Evolutionary conservation across 2,888 invertebrate genomes (phyloP).

Genomic region (Patella caerulea): DNA sequence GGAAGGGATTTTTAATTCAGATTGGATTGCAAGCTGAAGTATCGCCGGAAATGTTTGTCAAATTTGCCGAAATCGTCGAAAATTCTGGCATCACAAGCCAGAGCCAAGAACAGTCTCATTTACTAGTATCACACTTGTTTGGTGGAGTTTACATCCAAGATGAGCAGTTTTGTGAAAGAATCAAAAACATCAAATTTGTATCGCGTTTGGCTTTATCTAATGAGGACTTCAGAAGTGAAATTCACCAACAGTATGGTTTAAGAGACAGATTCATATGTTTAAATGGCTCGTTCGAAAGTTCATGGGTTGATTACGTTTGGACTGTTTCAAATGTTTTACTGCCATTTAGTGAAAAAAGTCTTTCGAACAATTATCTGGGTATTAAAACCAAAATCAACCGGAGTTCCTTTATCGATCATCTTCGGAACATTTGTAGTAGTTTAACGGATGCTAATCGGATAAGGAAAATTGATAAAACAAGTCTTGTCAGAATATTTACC

Average conservation of each 20-base stretch:
- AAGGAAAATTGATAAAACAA: not conserved
- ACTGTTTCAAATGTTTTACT: not conserved
- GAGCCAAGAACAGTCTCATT: constrained; percentile 18
- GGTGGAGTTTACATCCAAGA: not conserved
- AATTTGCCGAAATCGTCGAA: constrained; percentile 35
- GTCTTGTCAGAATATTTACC: not conserved
- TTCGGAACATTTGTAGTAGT: not conserved
- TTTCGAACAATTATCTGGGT: not conserved
- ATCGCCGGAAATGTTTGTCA: constrained; percentile 29
- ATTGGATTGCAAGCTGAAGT: constrained; percentile 34
- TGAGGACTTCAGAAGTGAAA: constrained; percentile 5
- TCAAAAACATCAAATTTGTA: constrained; percentile 32
- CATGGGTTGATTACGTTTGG: constrained; percentile 13
- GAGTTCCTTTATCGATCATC: not conserved
- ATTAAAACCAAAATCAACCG: not conserved
- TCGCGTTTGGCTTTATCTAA: constrained; percentile 8
- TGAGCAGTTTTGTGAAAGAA: constrained; percentile 9
- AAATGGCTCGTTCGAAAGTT: constrained; percentile 12
- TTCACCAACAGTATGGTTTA: constrained; percentile 15
- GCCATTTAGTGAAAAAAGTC: not conserved
- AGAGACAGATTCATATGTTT: constrained; percentile 14
- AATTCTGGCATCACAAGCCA: constrained; percentile 16
- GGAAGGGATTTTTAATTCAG: constrained; percentile 29
- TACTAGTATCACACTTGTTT: constrained; percentile 29
- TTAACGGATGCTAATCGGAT: not conserved